A percentile compares a stretch with the other conserved stretches of the same genome.
phyloP scores from a whole-genome alignment of 2,113 vertebrate species.

The Elanus axillaris region DNA sequence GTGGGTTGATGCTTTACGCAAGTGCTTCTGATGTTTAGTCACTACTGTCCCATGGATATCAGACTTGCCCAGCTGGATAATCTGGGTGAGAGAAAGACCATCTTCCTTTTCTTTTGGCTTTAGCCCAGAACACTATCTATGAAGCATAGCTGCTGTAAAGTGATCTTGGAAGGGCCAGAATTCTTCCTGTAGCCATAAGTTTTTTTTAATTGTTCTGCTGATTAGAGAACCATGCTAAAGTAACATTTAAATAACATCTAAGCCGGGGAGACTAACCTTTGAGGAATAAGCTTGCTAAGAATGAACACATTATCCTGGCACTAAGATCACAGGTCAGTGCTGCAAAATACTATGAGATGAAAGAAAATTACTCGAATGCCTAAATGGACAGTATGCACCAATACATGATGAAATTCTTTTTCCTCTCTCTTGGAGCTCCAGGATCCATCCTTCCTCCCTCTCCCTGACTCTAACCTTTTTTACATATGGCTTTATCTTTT shows the following conservation, averaged over 20 bases:
- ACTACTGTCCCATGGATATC: not conserved
- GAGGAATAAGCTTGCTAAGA: constrained; percentile 1
- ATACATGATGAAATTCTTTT: not conserved
- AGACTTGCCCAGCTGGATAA: not conserved
- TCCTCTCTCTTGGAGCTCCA: not conserved
- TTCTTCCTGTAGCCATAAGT: not conserved
- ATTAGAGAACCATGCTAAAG: not conserved
- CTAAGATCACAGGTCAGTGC: not conserved
- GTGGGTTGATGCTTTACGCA: not conserved
- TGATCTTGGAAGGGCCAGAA: not conserved
- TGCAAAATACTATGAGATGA: not conserved
- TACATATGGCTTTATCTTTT: not conserved
- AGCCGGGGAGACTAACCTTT: not conserved
- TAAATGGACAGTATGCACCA: not conserved
- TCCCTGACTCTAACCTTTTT: not conserved
- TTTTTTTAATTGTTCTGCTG: not conserved
- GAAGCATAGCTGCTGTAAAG: not conserved
- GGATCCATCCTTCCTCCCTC: not conserved
- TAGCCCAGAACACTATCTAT: not conserved
- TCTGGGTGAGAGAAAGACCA: not conserved
- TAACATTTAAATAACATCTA: constrained; percentile 1
- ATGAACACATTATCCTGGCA: not conserved
- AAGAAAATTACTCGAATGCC: not conserved
- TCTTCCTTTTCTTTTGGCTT: not conserved
- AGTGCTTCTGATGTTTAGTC: not conserved